phyloP scores from a whole-genome alignment of 2,888 invertebrate species.

The Molanna angustata region DNA sequence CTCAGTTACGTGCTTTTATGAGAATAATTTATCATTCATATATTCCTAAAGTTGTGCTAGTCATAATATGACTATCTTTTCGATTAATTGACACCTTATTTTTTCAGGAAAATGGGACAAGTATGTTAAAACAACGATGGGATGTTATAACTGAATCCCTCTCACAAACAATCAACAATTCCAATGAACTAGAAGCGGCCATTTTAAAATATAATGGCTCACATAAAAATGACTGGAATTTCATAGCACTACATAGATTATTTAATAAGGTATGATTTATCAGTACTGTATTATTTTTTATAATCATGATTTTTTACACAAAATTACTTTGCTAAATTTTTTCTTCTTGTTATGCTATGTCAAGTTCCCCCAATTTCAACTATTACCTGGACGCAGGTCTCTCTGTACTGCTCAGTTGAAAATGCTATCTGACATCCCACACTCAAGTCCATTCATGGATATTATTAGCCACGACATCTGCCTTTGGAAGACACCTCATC shows the following conservation, averaged over 20 bases:
- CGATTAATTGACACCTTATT: no score
- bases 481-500: no score
- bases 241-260: slow-evolving; percentile 64
- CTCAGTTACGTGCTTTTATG: no score
- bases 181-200: slow-evolving; percentile 64
- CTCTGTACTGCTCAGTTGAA: not conserved
- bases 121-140: slow-evolving; percentile 66
- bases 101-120: slow-evolving; percentile 50
- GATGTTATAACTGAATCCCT: slow-evolving; percentile 67
- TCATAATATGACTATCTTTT: slow-evolving; percentile 11
- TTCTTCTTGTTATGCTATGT: not conserved
- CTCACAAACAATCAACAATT: slow-evolving; percentile 60
- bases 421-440: not conserved
- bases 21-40: no score
- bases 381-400: no score
- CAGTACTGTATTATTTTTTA: not conserved
- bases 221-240: slow-evolving; percentile 64
- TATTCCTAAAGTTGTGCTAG: slow-evolving; percentile 8
- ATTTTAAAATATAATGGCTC: slow-evolving; percentile 71
- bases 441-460: not conserved
- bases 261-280: slow-evolving; percentile 59
- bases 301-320: not conserved
- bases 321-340: not conserved
- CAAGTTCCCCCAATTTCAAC: not conserved
- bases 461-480: no score